These are phyloP conservation scores for Chromoteleia sp. DNA, from an alignment of 2,888 invertebrate species.

Conservation along the genomic window DNA sequence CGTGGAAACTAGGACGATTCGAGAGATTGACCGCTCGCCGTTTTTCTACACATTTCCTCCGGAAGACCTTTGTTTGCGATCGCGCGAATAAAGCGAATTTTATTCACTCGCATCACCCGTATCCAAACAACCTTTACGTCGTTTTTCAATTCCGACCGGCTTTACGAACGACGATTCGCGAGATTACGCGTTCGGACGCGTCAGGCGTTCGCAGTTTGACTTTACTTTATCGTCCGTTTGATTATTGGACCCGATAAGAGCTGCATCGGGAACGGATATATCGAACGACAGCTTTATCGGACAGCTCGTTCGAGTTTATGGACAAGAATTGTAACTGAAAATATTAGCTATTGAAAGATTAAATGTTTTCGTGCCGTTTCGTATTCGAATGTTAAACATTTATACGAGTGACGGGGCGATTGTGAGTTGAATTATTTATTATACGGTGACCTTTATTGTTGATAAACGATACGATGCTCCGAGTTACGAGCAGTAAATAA, in stretches of 20 bases:
- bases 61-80: slow-evolving; percentile 31
- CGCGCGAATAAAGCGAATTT: neutral
- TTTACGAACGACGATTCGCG: slow-evolving; percentile 26
- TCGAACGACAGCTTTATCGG: slow-evolving; percentile 28
- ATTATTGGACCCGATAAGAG: neutral
- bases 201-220: neutral
- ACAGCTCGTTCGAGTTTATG: slow-evolving; percentile 4
- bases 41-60: slow-evolving; percentile 16
- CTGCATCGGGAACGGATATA: neutral
- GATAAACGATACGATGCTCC: slow-evolving; percentile 6
- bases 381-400: neutral
- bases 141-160: slow-evolving; percentile 35
- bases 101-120: no score
- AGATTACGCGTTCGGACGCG: neutral
- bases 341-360: slow-evolving; percentile 19
- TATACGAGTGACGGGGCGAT: neutral
- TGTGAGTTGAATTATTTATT: slow-evolving; percentile 21
- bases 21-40: slow-evolving; percentile 19
- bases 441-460: slow-evolving; percentile 1
- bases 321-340: slow-evolving; percentile 17
- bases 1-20: slow-evolving; percentile 67
- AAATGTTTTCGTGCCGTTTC: slow-evolving; percentile 8
- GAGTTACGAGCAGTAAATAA: slow-evolving; percentile 18
- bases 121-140: no score
- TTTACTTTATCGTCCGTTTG: slow-evolving; percentile 1